phyloP scores from a whole-genome alignment of 2,797 vertebrate species.

The Gymnothorax javanicus region DNA sequence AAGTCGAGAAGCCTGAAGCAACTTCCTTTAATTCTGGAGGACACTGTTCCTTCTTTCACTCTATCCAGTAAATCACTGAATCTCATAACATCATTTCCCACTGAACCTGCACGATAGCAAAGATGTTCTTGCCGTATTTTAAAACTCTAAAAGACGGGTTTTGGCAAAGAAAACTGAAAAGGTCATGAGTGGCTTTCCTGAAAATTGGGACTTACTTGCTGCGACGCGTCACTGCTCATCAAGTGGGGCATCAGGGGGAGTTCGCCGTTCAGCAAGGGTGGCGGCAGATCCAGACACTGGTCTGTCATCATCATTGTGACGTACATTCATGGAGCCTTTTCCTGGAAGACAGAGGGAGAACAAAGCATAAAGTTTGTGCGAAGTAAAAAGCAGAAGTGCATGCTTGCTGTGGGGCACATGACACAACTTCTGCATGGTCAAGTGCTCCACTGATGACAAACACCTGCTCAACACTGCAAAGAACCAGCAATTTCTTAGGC shows the following conservation, averaged over 20 bases:
- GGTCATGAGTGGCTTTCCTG: background rate
- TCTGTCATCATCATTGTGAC: slow-evolving; percentile 92
- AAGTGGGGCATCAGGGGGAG: slow-evolving; percentile 85
- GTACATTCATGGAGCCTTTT: slow-evolving; percentile 87
- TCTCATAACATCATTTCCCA: background rate
- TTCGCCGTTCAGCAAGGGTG: slow-evolving; percentile 81
- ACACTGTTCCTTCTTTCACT: background rate
- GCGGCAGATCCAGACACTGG: slow-evolving; percentile 84
- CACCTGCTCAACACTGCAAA: too few species aligned
- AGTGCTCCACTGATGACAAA: too few species aligned
- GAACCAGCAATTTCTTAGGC: too few species aligned
- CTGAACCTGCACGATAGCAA: background rate
- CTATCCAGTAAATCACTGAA: background rate
- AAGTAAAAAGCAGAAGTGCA: background rate
- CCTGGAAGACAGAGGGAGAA: slow-evolving; percentile 47
- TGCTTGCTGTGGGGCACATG: background rate
- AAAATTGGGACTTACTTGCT: slow-evolving; percentile 72
- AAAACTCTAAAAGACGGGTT: background rate
- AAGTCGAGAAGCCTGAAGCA: background rate
- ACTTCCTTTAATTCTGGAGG: background rate
- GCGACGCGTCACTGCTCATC: slow-evolving; percentile 79
- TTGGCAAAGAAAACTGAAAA: background rate
- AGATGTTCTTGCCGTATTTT: background rate
- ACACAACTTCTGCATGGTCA: background rate
- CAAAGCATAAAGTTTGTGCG: background rate